Evolutionary conservation across 2,113 vertebrate genomes (phyloP), one percentile per base, ranked within the genome.

Genomic region (Xenopus laevis): DNA sequence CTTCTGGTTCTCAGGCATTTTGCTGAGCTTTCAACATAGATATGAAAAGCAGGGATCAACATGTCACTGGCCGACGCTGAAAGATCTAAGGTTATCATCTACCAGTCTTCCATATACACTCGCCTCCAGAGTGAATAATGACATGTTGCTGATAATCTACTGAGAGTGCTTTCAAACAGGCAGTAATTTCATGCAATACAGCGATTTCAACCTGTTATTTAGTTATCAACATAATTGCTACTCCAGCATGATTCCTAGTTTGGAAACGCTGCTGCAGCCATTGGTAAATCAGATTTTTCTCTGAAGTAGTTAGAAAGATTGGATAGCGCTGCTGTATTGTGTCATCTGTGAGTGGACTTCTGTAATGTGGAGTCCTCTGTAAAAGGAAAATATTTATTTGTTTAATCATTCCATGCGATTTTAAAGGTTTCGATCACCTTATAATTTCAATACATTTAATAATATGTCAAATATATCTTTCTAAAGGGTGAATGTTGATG

Each of bases 121-220:
- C 57, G 44, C 27, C 40, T 47, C 55, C 20, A 61, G 45, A 68
- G 18, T 61, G 57, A 33, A 68, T 75, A 75, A 75, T 75, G 72
- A 23, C 27, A 75, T 61, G 57, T 75, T 75, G 58, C 72, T 68
- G 27, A 68, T 68, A 75, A 68, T 68, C 45, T 75, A 40, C 44
- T 61, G 71, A 73, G 65, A 74, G 65, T 68, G 65, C 72, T 75
- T 75, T 75, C 65, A 62, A 50, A 62, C 57, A 75, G 57, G 45
- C 58, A 44, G 65, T 50, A 75, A 68, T 75, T 75, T 61, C 47
- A 15, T 20, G 55, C 64, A 30, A 68, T 60, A 68, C n/a, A 27
- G 66, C 57, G 68, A 67, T 59, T 4, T 0, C 16, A 67, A 66
- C 79, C 66, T 71, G 77, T 80, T 75, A 72, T 9, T 74, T 74